Evolutionary conservation across 2,888 invertebrate species (phyloP).

Genomic region (Polydrusus tereticollis): DNA sequence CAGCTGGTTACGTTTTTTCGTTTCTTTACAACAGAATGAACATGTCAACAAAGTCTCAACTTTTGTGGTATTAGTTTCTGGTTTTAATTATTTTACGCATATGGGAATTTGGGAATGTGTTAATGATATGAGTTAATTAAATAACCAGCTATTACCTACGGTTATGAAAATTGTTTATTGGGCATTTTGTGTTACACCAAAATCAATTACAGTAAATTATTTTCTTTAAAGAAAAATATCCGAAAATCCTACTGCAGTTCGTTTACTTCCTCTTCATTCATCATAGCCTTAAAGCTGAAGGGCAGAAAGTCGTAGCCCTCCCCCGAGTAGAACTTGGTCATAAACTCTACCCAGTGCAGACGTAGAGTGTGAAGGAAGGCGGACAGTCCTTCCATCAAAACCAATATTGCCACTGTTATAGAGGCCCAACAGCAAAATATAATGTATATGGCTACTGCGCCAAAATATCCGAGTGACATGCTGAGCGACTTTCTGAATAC

Average conservation of each 20-base stretch:
- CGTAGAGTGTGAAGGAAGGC: slow-evolving; percentile 91
- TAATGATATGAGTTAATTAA: too few species aligned
- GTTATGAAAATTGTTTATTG: too few species aligned
- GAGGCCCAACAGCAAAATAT: slow-evolving; percentile 84
- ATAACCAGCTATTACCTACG: too few species aligned
- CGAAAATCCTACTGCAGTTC: slow-evolving; percentile 7
- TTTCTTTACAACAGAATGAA: too few species aligned
- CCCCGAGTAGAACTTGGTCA: slow-evolving; percentile 88
- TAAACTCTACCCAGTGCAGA: slow-evolving; percentile 91
- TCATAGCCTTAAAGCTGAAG: slow-evolving; percentile 85
- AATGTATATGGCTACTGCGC: slow-evolving; percentile 71
- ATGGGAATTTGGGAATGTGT: too few species aligned
- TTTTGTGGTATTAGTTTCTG: too few species aligned
- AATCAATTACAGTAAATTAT: too few species aligned
- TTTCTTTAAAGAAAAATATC: not conserved
- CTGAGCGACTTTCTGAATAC: slow-evolving; percentile 52
- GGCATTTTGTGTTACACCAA: too few species aligned
- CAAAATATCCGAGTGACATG: slow-evolving; percentile 70
- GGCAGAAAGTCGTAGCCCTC: slow-evolving; percentile 86
- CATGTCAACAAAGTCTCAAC: too few species aligned
- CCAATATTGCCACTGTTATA: slow-evolving; percentile 85
- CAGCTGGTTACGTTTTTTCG: too few species aligned
- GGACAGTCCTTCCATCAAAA: slow-evolving; percentile 92
- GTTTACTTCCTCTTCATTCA: slow-evolving; percentile 63
- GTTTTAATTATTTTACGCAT: too few species aligned